Evolutionary conservation across 2,797 vertebrate species (phyloP).

Genomic region (Amniataba percoides): DNA sequence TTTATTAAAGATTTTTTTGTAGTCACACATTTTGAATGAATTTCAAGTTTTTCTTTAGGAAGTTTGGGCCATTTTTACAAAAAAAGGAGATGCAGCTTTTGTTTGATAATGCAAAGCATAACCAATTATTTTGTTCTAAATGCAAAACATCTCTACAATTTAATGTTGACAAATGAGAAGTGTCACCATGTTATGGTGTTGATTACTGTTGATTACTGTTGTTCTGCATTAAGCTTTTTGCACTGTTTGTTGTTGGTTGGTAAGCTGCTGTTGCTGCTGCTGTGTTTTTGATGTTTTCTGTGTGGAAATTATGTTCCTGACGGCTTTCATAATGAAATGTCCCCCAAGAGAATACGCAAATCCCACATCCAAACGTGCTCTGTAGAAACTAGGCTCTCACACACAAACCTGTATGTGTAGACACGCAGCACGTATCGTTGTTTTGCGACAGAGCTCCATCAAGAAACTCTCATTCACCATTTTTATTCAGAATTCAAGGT

Average conservation of each 20-base stretch:
- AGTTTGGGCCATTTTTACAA: background rate
- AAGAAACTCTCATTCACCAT: constrained; percentile 30
- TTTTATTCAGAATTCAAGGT: constrained; percentile 44
- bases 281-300: constrained; percentile 41
- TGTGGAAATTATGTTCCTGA: constrained; percentile 23
- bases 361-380: constrained; percentile 9
- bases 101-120: background rate
- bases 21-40: background rate
- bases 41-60: background rate
- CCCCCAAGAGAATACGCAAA: constrained; percentile 28
- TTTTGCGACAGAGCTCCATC: background rate
- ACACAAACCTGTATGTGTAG: background rate
- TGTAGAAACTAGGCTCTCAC: constrained; percentile 13
- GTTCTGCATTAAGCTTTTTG: constrained; percentile 10
- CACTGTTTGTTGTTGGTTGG: constrained; percentile 29
- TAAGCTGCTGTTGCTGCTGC: constrained; percentile 17
- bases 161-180: background rate
- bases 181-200: background rate
- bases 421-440: background rate
- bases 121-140: background rate
- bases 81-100: background rate
- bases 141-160: background rate
- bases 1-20: background rate
- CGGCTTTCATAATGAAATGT: constrained; percentile 42
- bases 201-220: background rate